These are phyloP conservation scores for Drosophila littoralis DNA, from an alignment of 1,140 invertebrate species.

Conservation along the genomic window DNA sequence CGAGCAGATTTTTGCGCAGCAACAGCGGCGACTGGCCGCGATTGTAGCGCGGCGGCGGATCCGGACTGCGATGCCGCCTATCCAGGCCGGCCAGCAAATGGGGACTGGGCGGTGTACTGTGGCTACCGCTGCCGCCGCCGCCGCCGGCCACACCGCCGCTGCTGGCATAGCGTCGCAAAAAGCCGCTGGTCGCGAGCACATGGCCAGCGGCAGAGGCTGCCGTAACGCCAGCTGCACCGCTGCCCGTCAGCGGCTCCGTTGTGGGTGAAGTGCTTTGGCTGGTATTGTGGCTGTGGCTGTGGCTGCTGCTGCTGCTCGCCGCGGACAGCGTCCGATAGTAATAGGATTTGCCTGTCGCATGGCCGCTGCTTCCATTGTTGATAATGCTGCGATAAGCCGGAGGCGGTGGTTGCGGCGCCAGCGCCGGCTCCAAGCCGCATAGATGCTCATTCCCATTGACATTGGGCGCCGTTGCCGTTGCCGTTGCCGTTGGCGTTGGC, in stretches of 20 bases:
- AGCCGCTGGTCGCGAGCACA: conserved; percentile 10
- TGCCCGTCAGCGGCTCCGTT: conserved; percentile 55
- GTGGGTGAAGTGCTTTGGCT: conserved; percentile 77
- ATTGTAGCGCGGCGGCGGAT: conserved; percentile 88
- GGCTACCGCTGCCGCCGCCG: conserved; percentile 5
- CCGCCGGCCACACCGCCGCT: conserved; percentile 37
- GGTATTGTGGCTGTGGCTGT: conserved; percentile 73
- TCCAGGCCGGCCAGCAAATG: conserved; percentile 74
- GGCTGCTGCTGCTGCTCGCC: conserved; percentile 73
- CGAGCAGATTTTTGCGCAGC: conserved; percentile 86
- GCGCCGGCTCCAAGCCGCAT: conserved; percentile 7
- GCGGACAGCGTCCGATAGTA: conserved; percentile 76
- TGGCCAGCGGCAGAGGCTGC: background rate
- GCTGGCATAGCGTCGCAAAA: conserved; percentile 31
- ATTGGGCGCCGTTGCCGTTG: conserved; percentile 57
- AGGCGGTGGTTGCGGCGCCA: conserved; percentile 62
- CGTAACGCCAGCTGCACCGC: conserved; percentile 6
- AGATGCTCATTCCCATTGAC: conserved; percentile 25
- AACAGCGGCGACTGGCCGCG: conserved; percentile 87
- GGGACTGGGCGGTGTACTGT: conserved; percentile 63
- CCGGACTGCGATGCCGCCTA: conserved; percentile 86
- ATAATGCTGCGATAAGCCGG: conserved; percentile 71
- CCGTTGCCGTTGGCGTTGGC: conserved; percentile 50
- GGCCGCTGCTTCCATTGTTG: conserved; percentile 35
- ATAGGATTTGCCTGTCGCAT: conserved; percentile 54